Percentiles rank a stretch among this genome's conserved stretches.
These are phyloP conservation scores for Dipus sagitta DNA, from an alignment of 2,797 vertebrate genomes.

Conservation along the genomic window DNA sequence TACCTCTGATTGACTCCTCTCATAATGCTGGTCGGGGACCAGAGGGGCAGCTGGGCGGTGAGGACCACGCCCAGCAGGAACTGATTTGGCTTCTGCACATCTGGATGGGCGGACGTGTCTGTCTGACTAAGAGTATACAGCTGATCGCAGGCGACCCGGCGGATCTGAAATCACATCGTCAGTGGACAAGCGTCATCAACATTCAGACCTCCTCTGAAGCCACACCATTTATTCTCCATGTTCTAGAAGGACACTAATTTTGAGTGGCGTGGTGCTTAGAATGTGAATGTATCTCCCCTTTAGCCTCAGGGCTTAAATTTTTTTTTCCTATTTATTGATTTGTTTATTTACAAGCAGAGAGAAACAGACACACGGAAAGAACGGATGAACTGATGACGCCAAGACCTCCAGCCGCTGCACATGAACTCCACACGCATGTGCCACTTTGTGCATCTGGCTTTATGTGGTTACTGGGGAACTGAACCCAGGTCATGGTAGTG, in stretches of 20 bases:
- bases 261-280: not conserved
- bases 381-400: too few species aligned
- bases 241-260: not conserved
- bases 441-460: too few species aligned
- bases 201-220: not conserved
- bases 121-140: constrained; percentile 98
- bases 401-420: too few species aligned
- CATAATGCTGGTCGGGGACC: constrained; percentile 99
- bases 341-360: too few species aligned
- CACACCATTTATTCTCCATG: not conserved
- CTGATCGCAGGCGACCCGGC: constrained; percentile 98
- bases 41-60: constrained; percentile 97
- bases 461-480: too few species aligned
- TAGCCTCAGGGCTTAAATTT: too few species aligned
- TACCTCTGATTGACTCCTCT: constrained; percentile 99
- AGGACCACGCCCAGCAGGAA: constrained; percentile 96
- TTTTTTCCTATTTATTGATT: too few species aligned
- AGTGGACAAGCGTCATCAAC: not conserved
- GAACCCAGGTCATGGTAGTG: too few species aligned
- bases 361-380: too few species aligned
- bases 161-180: constrained; percentile 90
- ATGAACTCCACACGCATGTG: too few species aligned
- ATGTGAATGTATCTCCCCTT: too few species aligned
- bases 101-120: constrained; percentile 95
- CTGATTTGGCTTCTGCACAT: constrained; percentile 97